Evolutionary conservation across 2,797 vertebrate genomes (phyloP), one percentile per base, ranked within the genome.

Genomic region (Neomorphus geoffroyi): DNA sequence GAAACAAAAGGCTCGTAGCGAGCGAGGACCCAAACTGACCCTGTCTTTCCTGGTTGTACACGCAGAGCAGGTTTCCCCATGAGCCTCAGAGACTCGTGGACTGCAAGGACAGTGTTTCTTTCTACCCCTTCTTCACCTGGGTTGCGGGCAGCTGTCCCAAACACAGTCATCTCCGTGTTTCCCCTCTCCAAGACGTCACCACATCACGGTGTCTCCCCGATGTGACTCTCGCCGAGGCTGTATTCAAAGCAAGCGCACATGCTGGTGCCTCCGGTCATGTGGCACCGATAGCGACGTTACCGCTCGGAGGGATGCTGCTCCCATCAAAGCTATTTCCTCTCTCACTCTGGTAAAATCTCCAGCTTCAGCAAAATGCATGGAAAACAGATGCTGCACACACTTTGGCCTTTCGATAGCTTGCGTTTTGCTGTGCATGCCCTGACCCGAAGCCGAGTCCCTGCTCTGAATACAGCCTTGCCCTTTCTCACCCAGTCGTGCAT

Each of bases 391-490:
- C 67, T 8, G 51, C 24, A 3, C 35, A 9, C 46, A 27, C 27
- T 11, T 50, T 37, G 33, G 66, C 77, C 67, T 46, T 46, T 13
- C 4, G 32, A 7, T 23, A 7, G 24, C 61, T 74, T 50, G 58
- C 28, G 0, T 79, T 62, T 22, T 11, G 58, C 14, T 62, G 77
- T 77, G 72, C 65, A 37, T 70, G 77, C 60, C 84, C 93, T 33
- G 61, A 22, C 48, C 88, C 5, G 60, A 39, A 72, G 75, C 90
- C 77, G 10, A 15, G 73, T 28, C 22, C 46, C 58, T 50, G 79
- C 75, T 70, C 32, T 43, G 82, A 35, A 57, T 50, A 80, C 93
- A 94, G 91, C 88, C 86, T 80, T 66, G 82, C 53, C 62, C 46
- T 39, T 48, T 51, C 74, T 79, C 62, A 37, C 79, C 75, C 66